A percentile compares a stretch with the other conserved stretches of the same genome.
These are phyloP conservation scores for Vanessa cardui DNA, from an alignment of 2,888 invertebrate genomes.

Conservation along the genomic window DNA sequence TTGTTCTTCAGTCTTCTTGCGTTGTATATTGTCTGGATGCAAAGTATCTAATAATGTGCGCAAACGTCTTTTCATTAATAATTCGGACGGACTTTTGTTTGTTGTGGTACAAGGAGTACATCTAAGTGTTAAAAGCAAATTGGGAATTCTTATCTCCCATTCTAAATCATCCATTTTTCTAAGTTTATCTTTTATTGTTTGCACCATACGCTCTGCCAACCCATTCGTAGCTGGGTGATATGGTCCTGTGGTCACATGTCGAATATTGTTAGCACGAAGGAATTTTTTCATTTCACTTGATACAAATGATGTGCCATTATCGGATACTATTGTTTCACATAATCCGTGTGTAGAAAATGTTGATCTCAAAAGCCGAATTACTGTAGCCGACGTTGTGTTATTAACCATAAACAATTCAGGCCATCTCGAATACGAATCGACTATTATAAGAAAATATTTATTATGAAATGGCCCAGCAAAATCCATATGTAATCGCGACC, in stretches of 20 bases:
- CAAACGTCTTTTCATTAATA: constrained; percentile 33
- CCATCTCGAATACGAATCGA: constrained; percentile 38
- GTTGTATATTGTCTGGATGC: constrained; percentile 25
- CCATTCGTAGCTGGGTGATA: constrained; percentile 42
- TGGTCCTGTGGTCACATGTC: constrained; percentile 38
- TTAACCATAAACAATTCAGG: constrained; percentile 32
- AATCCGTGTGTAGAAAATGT: constrained; percentile 36
- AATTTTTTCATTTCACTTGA: constrained; percentile 34
- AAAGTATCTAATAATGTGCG: constrained; percentile 30
- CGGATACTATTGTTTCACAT: constrained; percentile 33
- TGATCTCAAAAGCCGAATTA: constrained; percentile 33
- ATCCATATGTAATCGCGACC: constrained; percentile 35
- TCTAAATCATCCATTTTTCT: constrained; percentile 30
- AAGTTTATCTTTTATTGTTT: constrained; percentile 35
- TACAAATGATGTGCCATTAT: constrained; percentile 35
- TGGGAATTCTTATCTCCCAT: constrained; percentile 33
- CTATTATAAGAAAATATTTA: constrained; percentile 36
- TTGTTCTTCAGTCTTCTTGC: constrained; percentile 19
- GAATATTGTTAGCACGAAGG: constrained; percentile 31
- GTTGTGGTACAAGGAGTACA: constrained; percentile 30
- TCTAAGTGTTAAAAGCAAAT: constrained; percentile 18
- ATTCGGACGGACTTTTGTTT: constrained; percentile 32
- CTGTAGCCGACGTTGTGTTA: constrained; percentile 32
- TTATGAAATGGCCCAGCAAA: constrained; percentile 38
- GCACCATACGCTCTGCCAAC: constrained; percentile 29